Percentiles rank a stretch among this genome's conserved stretches.
Conservation (phyloP, 2,888 invertebrate species). For the Leptinotarsa tumamoca region DNA sequence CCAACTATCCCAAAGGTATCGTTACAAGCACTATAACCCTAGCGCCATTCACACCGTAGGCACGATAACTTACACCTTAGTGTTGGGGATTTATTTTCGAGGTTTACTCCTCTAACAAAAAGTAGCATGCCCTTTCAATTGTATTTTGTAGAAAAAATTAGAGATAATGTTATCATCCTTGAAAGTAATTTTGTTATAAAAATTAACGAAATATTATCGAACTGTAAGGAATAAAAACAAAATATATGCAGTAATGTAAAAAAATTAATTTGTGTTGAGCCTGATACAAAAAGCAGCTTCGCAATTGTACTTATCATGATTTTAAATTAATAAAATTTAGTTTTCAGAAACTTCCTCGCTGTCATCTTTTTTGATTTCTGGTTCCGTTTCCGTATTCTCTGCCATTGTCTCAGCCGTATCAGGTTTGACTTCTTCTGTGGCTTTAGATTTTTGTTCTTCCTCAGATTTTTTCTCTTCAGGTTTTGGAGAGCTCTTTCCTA, state of each 20-base stretch:
- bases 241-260: too few relatives aligned
- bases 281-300: background rate
- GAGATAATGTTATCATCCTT: too few relatives aligned
- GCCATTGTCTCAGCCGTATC: background rate
- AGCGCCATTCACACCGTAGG: constrained; percentile 37
- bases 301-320: background rate
- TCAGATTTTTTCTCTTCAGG: constrained; percentile 1
- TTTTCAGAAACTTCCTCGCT: background rate
- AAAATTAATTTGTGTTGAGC: too few relatives aligned
- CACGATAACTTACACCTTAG: constrained; percentile 42
- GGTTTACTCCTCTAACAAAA: constrained; percentile 37
- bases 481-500: background rate
- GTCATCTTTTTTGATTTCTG: background rate
- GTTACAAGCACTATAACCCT: constrained; percentile 37
- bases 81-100: constrained; percentile 39
- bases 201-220: too few relatives aligned
- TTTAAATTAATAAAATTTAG: background rate
- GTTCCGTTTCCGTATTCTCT: background rate
- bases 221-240: too few relatives aligned
- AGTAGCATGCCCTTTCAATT: too few relatives aligned
- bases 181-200: too few relatives aligned
- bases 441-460: background rate
- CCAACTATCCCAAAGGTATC: constrained; percentile 38
- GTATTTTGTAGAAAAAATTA: too few relatives aligned
- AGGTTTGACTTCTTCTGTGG: background rate